Conservation (phyloP, 2,797 vertebrate genomes). For the Naso thynnoides region DNA sequence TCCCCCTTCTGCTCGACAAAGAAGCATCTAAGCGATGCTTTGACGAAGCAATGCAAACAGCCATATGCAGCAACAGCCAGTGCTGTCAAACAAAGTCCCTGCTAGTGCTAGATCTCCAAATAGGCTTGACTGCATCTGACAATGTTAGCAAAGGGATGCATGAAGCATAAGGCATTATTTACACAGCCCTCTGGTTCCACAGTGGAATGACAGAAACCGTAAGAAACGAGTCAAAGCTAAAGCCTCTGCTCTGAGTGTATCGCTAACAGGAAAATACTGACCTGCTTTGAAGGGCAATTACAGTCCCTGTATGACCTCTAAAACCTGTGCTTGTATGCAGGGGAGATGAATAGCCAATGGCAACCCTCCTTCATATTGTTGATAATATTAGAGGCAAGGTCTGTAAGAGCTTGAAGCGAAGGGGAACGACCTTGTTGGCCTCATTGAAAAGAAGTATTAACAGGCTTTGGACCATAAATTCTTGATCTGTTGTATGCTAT, state of each 20-base stretch:
- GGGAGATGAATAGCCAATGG: slow-evolving; percentile 23
- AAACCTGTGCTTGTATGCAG: slow-evolving; percentile 13
- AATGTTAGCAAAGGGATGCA: slow-evolving; percentile 56
- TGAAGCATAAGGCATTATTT: slow-evolving; percentile 65
- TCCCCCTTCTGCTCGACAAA: slow-evolving; percentile 43
- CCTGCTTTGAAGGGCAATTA: slow-evolving; percentile 26
- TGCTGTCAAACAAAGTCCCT: slow-evolving; percentile 31
- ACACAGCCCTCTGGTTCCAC: slow-evolving; percentile 52
- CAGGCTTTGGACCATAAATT: slow-evolving; percentile 1
- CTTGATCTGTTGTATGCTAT: not conserved
- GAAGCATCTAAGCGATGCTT: slow-evolving; percentile 25
- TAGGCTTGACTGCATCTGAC: slow-evolving; percentile 38
- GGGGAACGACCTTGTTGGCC: slow-evolving; percentile 27
- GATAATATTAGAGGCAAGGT: slow-evolving; percentile 27
- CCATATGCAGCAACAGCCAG: slow-evolving; percentile 33
- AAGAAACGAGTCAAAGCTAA: slow-evolving; percentile 21
- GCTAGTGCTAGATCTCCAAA: slow-evolving; percentile 37
- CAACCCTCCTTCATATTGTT: slow-evolving; percentile 17
- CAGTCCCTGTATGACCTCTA: slow-evolving; percentile 23
- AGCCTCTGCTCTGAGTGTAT: not conserved
- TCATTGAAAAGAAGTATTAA: slow-evolving; percentile 19
- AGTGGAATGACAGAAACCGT: slow-evolving; percentile 14
- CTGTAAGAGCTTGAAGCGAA: not conserved
- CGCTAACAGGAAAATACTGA: not conserved
- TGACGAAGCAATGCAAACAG: slow-evolving; percentile 49